These are phyloP conservation scores for Ageneiosus marmoratus DNA, from an alignment of 2,113 vertebrate species.

Conservation along the genomic window DNA sequence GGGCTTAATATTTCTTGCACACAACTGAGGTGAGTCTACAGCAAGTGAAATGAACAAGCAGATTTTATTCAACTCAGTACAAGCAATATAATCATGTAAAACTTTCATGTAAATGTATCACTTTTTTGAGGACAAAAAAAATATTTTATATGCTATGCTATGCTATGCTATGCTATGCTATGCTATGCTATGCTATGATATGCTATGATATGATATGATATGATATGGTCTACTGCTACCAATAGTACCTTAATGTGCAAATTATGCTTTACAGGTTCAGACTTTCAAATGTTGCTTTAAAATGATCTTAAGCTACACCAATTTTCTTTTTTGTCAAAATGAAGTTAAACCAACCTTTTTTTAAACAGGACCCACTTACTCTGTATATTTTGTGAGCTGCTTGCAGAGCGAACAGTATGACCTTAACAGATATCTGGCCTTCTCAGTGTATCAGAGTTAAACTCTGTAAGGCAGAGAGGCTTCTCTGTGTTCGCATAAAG, in stretches of 20 bases:
- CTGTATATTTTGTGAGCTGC: not conserved
- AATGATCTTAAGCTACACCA: not conserved
- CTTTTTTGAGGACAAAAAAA: not conserved
- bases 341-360: not conserved
- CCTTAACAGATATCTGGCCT: not conserved
- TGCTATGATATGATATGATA: not conserved
- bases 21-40: not conserved
- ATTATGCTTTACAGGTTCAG: not conserved
- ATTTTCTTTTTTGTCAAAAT: not conserved
- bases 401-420: not conserved
- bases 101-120: not conserved
- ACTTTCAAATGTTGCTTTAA: not conserved
- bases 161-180: not conserved
- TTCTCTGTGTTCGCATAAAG: constrained; percentile 63
- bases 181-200: not conserved
- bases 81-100: not conserved
- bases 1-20: not conserved
- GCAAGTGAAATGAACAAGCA: not conserved
- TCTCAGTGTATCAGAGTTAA: not conserved
- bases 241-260: not conserved
- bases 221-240: not conserved
- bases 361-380: not conserved
- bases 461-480: constrained; percentile 19
- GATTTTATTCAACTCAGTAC: not conserved
- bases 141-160: too few relatives aligned